A percentile compares a stretch with the other conserved stretches of the same genome.
Evolutionary conservation across 1,140 invertebrate species (phyloP).

Genomic region (Drosophila sp.): DNA sequence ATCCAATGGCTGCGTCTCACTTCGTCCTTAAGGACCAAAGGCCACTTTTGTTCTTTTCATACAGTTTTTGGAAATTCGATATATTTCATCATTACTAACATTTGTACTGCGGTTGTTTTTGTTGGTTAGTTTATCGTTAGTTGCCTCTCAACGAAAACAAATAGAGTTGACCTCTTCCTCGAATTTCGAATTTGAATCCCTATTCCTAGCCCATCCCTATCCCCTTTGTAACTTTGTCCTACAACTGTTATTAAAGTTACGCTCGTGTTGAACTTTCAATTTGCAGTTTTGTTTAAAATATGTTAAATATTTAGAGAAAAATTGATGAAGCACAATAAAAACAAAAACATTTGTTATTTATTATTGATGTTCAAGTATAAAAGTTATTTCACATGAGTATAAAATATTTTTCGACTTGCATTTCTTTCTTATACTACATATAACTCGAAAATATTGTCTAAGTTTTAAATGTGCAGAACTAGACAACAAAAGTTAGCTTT

Average conservation of each 20-base stretch:
- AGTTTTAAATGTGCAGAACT: too few relatives aligned
- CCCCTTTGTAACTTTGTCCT: neutral
- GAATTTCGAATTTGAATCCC: neutral
- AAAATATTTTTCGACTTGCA: too few relatives aligned
- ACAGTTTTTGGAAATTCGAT: conserved; percentile 27
- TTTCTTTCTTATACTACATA: too few relatives aligned
- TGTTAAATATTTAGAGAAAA: conserved; percentile 19
- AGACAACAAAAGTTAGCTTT: too few relatives aligned
- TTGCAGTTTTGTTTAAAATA: conserved; percentile 38
- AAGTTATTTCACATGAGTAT: too few relatives aligned
- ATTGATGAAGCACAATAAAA: conserved; percentile 5
- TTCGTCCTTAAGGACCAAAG: neutral
- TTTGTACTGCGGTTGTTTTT: conserved; percentile 19
- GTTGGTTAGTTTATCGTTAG: conserved; percentile 26
- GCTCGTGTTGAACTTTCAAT: conserved; percentile 25
- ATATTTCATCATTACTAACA: conserved; percentile 35
- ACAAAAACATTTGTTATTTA: too few relatives aligned
- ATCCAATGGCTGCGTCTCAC: neutral
- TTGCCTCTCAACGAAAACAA: conserved; percentile 21
- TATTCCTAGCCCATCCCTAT: neutral
- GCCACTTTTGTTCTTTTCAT: neutral
- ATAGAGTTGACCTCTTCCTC: neutral
- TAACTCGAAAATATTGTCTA: too few relatives aligned
- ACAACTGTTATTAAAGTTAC: conserved; percentile 37
- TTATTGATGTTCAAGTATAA: too few relatives aligned